These are phyloP conservation scores for Polydesmus complanatus DNA, from an alignment of 2,888 invertebrate genomes.

Conservation along the genomic window DNA sequence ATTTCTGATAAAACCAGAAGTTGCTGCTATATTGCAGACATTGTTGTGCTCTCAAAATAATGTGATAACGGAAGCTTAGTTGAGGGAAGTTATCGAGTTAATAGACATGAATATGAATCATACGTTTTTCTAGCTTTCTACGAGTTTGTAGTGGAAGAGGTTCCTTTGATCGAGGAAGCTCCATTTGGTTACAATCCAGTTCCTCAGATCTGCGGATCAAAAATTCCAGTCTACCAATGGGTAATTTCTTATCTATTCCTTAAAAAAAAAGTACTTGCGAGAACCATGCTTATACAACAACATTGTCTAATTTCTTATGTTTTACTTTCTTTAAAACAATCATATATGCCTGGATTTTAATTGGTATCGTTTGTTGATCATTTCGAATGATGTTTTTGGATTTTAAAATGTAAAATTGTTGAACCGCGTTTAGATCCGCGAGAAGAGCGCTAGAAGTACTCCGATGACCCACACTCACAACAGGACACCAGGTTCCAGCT, in stretches of 20 bases:
- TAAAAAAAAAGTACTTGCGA: no score
- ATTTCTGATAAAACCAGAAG: no score
- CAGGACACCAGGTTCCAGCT: constrained; percentile 74
- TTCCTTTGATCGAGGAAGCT: constrained; percentile 20
- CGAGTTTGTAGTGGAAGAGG: constrained; percentile 17
- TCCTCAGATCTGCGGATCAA: constrained; percentile 21
- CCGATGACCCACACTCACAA: constrained; percentile 49
- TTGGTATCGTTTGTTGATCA: constrained; percentile 2
- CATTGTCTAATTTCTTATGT: not conserved
- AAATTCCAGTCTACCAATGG: constrained; percentile 24
- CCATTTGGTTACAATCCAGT: constrained; percentile 22
- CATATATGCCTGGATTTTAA: not conserved
- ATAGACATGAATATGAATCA: no score
- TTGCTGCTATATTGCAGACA: no score
- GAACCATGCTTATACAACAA: no score
- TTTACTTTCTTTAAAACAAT: no score
- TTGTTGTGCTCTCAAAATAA: no score
- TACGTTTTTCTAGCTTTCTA: constrained; percentile 45
- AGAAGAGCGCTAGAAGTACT: constrained; percentile 77
- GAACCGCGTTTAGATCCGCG: constrained; percentile 55
- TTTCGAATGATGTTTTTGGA: not conserved
- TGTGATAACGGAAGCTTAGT: no score
- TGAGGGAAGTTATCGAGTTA: no score
- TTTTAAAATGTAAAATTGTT: constrained; percentile 12
- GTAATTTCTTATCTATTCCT: constrained; percentile 18